Evolutionary conservation across 2,888 invertebrate species (phyloP), one percentile per base, ranked within the genome.

Genomic region (Margaritifera margaritifera): DNA sequence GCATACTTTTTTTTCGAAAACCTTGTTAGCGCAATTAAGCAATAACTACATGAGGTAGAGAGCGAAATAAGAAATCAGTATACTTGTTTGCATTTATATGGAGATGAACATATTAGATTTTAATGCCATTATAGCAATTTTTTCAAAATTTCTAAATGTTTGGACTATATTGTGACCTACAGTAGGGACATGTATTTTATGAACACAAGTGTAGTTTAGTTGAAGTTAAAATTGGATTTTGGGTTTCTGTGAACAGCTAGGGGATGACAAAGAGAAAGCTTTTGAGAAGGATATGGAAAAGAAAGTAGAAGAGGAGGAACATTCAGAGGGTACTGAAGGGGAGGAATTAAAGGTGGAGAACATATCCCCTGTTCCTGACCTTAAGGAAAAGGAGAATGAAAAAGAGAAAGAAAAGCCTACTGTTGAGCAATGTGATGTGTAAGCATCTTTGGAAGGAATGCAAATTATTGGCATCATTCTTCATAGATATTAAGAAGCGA

Each of bases 231-330:
- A 3, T 42, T 11, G 11, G 11, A 42, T 42, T 15, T 42, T 11
- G 11, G 42, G 42, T 42, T 42, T 42, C 15, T 42, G 31, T 31
- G 42, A 15, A 42, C 15, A 42, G 42, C 42, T 42, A 42, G 42
- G 42, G 42, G 42, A 42, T 42, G 72, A 75, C 61, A 73, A 74
- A 57, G 74, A 77, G 70, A 70, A 72, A 62, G 52, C 58, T n/a
- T n/a, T n/a, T 54, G 72, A 75, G 66, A 74, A 64, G 71, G 69
- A 70, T 70, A 76, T 61, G 68, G 69, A 54, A 62, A 74, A 15
- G 68, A 67, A 75, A 56, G 54, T n/a, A 19, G 72, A 74, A 58
- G 70, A 72, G 51, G 74, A 72, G 60, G 74, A 72, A 59, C 53
- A 59, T 58, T 19, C 31, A 24, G 51, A 25, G 52, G 65, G 59